These are phyloP conservation scores for Cephus rjabovi DNA, from an alignment of 2,888 invertebrate genomes.

Conservation along the genomic window DNA sequence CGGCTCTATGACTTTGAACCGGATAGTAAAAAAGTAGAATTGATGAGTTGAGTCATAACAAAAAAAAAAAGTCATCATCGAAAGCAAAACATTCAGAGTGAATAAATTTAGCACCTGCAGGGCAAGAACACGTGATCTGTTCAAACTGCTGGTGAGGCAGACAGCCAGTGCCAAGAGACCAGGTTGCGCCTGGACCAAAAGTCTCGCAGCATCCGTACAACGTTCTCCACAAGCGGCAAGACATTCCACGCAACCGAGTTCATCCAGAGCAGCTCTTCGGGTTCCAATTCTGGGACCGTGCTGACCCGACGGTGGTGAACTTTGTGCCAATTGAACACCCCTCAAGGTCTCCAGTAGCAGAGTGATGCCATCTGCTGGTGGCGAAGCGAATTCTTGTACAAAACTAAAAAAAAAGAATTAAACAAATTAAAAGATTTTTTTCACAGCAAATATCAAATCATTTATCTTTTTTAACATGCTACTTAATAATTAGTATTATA, in stretches of 20 bases:
- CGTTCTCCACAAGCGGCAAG: slow-evolving; percentile 83
- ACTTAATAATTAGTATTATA: background rate
- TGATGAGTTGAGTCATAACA: background rate
- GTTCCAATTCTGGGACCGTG: slow-evolving; percentile 57
- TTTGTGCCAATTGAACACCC: slow-evolving; percentile 86
- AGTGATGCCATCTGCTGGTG: slow-evolving; percentile 89
- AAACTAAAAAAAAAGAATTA: slow-evolving; percentile 74
- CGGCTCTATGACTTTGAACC: background rate
- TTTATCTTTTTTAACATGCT: background rate
- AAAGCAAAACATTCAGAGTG: background rate
- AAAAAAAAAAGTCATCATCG: background rate
- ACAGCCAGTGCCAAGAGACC: slow-evolving; percentile 88
- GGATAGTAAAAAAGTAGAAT: background rate
- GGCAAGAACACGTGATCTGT: slow-evolving; percentile 85
- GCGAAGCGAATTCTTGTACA: slow-evolving; percentile 90
- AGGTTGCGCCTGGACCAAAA: slow-evolving; percentile 81
- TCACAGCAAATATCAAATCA: background rate
- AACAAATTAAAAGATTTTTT: background rate
- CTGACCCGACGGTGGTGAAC: slow-evolving; percentile 68
- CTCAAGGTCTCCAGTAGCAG: slow-evolving; percentile 86
- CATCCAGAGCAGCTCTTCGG: slow-evolving; percentile 83
- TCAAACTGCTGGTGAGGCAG: slow-evolving; percentile 89
- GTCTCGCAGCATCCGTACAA: slow-evolving; percentile 82
- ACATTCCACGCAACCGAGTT: slow-evolving; percentile 90
- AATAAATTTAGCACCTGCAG: slow-evolving; percentile 75